Evolutionary conservation across 2,797 vertebrate genomes (phyloP), one percentile per base, ranked within the genome.

Genomic region (Labroides dimidiatus): DNA sequence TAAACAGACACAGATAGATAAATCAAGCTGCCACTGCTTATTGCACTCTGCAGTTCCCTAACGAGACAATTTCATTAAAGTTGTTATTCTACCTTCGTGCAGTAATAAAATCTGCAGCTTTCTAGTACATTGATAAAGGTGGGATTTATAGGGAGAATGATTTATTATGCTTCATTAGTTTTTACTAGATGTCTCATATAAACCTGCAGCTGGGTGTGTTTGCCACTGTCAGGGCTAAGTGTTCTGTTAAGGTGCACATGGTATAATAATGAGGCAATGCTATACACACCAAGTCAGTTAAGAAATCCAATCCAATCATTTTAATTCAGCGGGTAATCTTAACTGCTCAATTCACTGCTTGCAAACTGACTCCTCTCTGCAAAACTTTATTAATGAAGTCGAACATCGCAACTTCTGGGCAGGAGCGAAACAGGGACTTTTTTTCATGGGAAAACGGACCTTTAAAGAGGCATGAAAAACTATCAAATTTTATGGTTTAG

Each of bases 1-100:
- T 71, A 69, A 80, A 75, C 58, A 78, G 23, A 72, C 41, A 17
- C 11, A 48, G 19, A 64, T 15, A 54, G 51, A 77, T 59, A 21
- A 44, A 80, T 72, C 76, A 68, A 17, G 30, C 16, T 6, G 58
- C 59, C 19, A 23, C 4, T 59, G 8, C 21, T 30, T 50, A 64
- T 37, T 42, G 36, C 15, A 6, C 43, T 69, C 37, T 10, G 33
- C 53, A 23, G 30, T 17, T n/a, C 2, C 36, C 23, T 41, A 33
- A 53, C 15, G 19, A 24, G 50, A 14, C 30, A 0, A 55, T 24
- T 19, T 33, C 1, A 1, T 27, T 66, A 53, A 6, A 2, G 5
- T n/a, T 47, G 21, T 33, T 14, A 41, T 39, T 63, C 44, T 37
- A 20, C 15, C 14, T 4, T 48, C 5, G 51, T 30, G 16, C 52